These are phyloP conservation scores for Dione juno DNA, from an alignment of 2,888 invertebrate genomes.

Conservation along the genomic window DNA sequence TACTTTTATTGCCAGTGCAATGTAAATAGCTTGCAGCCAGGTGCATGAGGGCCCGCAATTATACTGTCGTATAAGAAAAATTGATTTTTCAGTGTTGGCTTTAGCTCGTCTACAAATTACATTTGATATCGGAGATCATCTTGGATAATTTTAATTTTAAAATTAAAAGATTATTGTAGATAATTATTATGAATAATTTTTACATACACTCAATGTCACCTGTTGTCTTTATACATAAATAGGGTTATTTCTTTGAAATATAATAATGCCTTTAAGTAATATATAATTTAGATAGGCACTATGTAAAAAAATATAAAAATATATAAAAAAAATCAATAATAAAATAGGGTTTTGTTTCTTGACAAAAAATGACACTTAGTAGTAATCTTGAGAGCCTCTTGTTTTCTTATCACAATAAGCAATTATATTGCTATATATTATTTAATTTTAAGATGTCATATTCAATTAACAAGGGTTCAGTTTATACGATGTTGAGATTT, in stretches of 20 bases:
- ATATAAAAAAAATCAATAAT: too few species aligned
- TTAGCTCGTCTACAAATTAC: slow-evolving; percentile 55
- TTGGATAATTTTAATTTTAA: slow-evolving; percentile 28
- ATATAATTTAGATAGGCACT: too few species aligned
- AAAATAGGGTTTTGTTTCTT: background rate
- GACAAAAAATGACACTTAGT: background rate
- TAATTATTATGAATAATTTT: background rate
- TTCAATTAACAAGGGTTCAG: slow-evolving; percentile 73
- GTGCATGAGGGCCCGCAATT: slow-evolving; percentile 74
- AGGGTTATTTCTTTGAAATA: too few species aligned
- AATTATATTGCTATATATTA: too few species aligned
- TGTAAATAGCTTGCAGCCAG: slow-evolving; percentile 68
- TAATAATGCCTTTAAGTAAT: too few species aligned
- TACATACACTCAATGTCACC: too few species aligned
- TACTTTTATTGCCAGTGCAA: slow-evolving; percentile 45
- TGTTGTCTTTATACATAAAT: too few species aligned
- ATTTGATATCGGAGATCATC: slow-evolving; percentile 41
- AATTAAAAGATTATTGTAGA: slow-evolving; percentile 5
- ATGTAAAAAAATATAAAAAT: too few species aligned
- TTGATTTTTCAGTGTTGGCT: slow-evolving; percentile 76
- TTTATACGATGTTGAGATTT: slow-evolving; percentile 51
- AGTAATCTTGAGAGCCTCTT: background rate
- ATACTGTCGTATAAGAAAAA: slow-evolving; percentile 71
- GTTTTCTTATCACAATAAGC: background rate
- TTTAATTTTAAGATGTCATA: slow-evolving; percentile 49